Evolutionary conservation across 1,140 invertebrate species (phyloP).

Genomic region (Sitophilus oryzae): DNA sequence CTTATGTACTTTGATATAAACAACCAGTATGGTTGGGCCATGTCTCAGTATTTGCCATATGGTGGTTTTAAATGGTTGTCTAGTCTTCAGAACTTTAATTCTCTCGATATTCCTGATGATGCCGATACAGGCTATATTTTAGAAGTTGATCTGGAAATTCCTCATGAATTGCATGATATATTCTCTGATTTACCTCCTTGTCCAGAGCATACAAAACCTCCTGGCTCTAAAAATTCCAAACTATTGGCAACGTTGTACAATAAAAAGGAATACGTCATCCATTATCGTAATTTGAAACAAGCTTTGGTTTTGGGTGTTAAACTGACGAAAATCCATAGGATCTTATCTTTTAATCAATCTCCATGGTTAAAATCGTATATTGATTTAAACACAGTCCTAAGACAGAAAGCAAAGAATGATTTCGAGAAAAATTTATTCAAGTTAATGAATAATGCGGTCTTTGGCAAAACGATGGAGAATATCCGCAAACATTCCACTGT

Average conservation of each 20-base stretch:
- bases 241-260: conserved; percentile 21
- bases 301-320: conserved; percentile 45
- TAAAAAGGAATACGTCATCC: conserved; percentile 37
- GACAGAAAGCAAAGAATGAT: conserved; percentile 36
- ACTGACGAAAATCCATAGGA: conserved; percentile 47
- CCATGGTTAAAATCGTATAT: conserved; percentile 43
- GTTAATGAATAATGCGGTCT: conserved; percentile 23
- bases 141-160: conserved; percentile 45
- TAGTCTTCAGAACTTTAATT: conserved; percentile 34
- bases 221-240: conserved; percentile 22
- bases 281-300: conserved; percentile 49
- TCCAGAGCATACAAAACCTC: conserved; percentile 12
- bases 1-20: no score
- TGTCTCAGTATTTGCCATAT: conserved; percentile 45
- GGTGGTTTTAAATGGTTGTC: conserved; percentile 45
- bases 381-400: conserved; percentile 24
- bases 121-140: conserved; percentile 48
- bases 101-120: conserved; percentile 37
- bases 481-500: no score
- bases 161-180: conserved; percentile 45
- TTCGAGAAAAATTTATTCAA: conserved; percentile 44
- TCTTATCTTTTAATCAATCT: conserved; percentile 50
- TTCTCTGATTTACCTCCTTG: conserved; percentile 48
- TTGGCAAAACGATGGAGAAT: no score
- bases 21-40: conserved; percentile 47